These are phyloP conservation scores for Paraplagusia blochii DNA, from an alignment of 2,113 vertebrate species.

Conservation along the genomic window DNA sequence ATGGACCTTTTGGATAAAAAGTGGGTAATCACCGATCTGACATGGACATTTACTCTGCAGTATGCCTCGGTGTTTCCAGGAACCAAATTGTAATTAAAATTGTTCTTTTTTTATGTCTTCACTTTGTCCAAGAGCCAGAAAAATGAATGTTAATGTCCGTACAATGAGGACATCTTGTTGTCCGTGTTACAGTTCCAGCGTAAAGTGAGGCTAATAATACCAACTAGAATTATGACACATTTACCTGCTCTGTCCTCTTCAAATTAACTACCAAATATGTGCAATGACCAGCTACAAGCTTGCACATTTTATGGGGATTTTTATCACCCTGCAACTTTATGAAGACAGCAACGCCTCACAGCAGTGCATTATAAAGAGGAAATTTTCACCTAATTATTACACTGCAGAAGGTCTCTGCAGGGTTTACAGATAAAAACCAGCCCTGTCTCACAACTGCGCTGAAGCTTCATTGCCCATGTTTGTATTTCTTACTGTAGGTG, in stretches of 20 bases:
- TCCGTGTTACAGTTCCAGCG: too few species aligned
- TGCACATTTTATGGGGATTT: background rate
- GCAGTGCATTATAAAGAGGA: background rate
- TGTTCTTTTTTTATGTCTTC: background rate
- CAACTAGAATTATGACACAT: background rate
- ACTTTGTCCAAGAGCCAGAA: background rate
- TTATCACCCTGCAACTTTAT: background rate
- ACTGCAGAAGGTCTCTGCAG: too few species aligned
- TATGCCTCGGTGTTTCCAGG: background rate
- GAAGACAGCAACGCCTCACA: background rate
- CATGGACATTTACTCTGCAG: background rate
- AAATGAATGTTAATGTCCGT: background rate
- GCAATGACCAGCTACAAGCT: background rate
- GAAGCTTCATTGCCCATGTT: background rate
- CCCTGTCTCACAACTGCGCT: too few species aligned
- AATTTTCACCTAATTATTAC: background rate
- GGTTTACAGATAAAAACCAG: too few species aligned
- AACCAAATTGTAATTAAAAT: background rate
- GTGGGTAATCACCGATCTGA: constrained; percentile 63
- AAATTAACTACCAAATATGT: background rate
- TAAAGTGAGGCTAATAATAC: background rate
- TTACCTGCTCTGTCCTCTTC: background rate
- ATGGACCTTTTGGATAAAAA: constrained; percentile 98
- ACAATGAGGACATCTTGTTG: background rate
- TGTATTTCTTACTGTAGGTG: background rate